These are phyloP conservation scores for Tetragonula carbonaria DNA, from an alignment of 2,888 invertebrate genomes.

Conservation along the genomic window DNA sequence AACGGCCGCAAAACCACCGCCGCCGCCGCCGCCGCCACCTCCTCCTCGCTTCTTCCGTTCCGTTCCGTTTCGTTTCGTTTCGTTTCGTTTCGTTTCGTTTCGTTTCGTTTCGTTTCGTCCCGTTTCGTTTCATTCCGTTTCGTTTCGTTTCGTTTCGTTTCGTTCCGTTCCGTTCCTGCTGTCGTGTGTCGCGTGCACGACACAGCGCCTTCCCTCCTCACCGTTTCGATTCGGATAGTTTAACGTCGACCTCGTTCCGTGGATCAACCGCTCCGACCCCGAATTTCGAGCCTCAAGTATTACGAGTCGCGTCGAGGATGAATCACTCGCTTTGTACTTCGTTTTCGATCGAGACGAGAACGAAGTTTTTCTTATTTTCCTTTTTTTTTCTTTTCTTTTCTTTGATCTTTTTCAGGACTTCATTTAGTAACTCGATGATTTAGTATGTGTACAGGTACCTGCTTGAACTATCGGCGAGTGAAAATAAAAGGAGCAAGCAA, in stretches of 20 bases:
- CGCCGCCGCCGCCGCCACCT: background rate
- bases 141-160: background rate
- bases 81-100: background rate
- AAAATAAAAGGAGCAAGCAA: too few relatives aligned
- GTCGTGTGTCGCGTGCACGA: constrained; percentile 33
- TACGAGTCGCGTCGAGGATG: background rate
- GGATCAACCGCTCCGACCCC: background rate
- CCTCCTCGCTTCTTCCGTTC: background rate
- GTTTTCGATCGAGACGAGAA: background rate
- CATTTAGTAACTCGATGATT: too few relatives aligned
- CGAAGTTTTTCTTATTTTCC: too few relatives aligned
- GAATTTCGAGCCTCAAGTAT: background rate
- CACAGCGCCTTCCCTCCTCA: constrained; percentile 1
- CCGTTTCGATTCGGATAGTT: constrained; percentile 22
- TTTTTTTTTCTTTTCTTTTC: background rate
- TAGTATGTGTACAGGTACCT: too few relatives aligned
- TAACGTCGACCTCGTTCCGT: constrained; percentile 11
- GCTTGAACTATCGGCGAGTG: too few relatives aligned
- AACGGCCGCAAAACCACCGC: constrained; percentile 22
- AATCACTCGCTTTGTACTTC: background rate
- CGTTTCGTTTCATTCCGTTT: background rate
- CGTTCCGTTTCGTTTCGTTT: background rate
- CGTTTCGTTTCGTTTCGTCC: background rate
- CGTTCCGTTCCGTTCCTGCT: background rate
- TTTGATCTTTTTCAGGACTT: too few relatives aligned